Percentiles rank a stretch among this genome's conserved stretches.
These are phyloP conservation scores for Psilopsiagon aurifrons DNA, from an alignment of 2,113 vertebrate genomes.

Conservation along the genomic window DNA sequence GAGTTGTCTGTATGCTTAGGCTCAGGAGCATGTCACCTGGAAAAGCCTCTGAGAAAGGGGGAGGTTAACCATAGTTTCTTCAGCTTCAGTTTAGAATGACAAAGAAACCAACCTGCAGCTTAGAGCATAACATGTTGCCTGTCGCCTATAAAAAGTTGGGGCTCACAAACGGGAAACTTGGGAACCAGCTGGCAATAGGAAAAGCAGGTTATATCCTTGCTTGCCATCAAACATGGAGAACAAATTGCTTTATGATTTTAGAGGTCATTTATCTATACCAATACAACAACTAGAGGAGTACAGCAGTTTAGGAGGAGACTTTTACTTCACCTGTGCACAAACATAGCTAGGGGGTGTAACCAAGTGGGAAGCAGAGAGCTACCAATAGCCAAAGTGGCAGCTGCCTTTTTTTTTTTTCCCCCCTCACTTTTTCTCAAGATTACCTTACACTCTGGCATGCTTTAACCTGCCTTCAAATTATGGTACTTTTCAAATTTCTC, in stretches of 20 bases:
- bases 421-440: background rate
- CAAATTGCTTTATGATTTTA: background rate
- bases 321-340: background rate
- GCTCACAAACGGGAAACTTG: background rate
- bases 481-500: background rate
- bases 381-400: background rate
- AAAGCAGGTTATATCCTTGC: background rate
- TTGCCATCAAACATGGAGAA: background rate
- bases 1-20: background rate
- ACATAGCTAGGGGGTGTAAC: background rate
- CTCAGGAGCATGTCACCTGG: background rate
- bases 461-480: background rate
- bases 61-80: background rate
- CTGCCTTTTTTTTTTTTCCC: background rate
- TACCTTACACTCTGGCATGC: background rate
- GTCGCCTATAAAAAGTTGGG: background rate
- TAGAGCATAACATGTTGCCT: fast-evolving
- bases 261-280: background rate
- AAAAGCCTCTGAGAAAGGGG: background rate
- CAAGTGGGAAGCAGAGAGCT: background rate
- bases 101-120: background rate
- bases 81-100: background rate
- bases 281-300: background rate
- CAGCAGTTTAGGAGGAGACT: background rate
- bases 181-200: background rate